Percentiles rank a stretch among this genome's conserved stretches.
Conservation (phyloP, 2,113 vertebrate species). For the Arenaria interpres region DNA sequence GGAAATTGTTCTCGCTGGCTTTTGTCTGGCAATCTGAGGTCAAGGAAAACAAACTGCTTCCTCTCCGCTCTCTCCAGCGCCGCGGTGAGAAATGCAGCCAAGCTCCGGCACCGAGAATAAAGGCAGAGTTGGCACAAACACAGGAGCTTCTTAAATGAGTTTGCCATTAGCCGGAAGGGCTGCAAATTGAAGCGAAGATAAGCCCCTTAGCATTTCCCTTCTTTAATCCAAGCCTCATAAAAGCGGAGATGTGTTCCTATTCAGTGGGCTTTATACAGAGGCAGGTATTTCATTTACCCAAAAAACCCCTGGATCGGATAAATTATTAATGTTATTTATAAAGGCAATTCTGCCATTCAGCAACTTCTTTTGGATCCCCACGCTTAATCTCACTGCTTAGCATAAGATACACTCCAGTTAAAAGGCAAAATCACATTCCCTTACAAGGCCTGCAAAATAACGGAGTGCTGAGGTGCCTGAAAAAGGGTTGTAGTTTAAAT, state of each 20-base stretch:
- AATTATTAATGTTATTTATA: conserved; percentile 76
- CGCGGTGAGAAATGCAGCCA: conserved; percentile 41
- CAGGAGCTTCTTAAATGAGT: conserved; percentile 64
- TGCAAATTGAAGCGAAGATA: conserved; percentile 71
- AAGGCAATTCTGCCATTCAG: conserved; percentile 73
- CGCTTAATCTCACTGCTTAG: conserved; percentile 67
- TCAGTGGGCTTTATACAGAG: conserved; percentile 67
- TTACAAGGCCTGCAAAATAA: conserved; percentile 62
- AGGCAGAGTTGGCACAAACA: conserved; percentile 64
- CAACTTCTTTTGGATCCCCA: conserved; percentile 66
- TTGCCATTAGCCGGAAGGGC: conserved; percentile 68
- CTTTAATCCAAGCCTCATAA: conserved; percentile 66
- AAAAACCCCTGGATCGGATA: conserved; percentile 60
- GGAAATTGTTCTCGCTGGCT: not conserved
- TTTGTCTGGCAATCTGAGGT: conserved; percentile 62
- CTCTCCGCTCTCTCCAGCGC: conserved; percentile 10
- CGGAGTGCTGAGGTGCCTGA: conserved; percentile 39
- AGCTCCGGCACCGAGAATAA: conserved; percentile 27
- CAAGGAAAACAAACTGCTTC: conserved; percentile 55
- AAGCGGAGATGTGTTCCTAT: conserved; percentile 65
- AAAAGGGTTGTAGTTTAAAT: conserved; percentile 59
- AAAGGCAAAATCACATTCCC: conserved; percentile 65
- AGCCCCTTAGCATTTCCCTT: conserved; percentile 66
- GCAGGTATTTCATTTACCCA: conserved; percentile 67
- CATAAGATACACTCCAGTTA: conserved; percentile 73